These are phyloP conservation scores for Conger conger DNA, from an alignment of 2,113 vertebrate species.

Conservation along the genomic window DNA sequence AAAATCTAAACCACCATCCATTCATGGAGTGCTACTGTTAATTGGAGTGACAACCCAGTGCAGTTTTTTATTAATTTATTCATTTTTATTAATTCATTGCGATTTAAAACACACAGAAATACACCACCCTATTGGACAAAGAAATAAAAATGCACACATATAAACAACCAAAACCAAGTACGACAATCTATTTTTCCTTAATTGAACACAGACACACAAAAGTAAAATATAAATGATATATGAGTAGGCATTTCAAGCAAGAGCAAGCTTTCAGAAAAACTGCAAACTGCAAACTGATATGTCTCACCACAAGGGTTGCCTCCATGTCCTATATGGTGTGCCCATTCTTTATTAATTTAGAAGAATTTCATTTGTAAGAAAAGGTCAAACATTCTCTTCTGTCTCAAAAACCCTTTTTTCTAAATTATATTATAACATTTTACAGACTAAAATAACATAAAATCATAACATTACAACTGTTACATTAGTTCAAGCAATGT, in stretches of 20 bases:
- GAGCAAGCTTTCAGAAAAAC: conserved; percentile 15
- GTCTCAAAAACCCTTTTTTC: not conserved
- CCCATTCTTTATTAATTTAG: not conserved
- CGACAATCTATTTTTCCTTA: conserved; percentile 23
- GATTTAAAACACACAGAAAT: conserved; percentile 46
- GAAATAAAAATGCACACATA: conserved; percentile 36
- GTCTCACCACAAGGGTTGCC: not conserved
- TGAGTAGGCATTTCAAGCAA: conserved; percentile 23
- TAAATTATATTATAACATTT: not conserved
- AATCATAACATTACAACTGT: not conserved
- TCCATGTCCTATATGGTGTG: not conserved
- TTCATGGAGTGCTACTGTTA: not conserved
- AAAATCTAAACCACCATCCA: not conserved
- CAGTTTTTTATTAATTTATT: conserved; percentile 30
- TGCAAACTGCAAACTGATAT: conserved; percentile 20
- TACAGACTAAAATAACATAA: conserved; percentile 14
- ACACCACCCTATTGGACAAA: conserved; percentile 44
- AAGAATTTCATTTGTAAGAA: not conserved
- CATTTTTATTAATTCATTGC: conserved; percentile 23
- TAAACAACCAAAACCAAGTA: conserved; percentile 42
- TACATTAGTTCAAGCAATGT: not conserved
- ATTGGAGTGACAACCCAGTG: not conserved
- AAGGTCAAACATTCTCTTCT: not conserved
- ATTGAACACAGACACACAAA: conserved; percentile 20
- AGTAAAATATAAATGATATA: conserved; percentile 29